A percentile compares a stretch with the other conserved stretches of the same genome.
Evolutionary conservation across 2,113 vertebrate species (phyloP).

Genomic region (Ailurus styani): DNA sequence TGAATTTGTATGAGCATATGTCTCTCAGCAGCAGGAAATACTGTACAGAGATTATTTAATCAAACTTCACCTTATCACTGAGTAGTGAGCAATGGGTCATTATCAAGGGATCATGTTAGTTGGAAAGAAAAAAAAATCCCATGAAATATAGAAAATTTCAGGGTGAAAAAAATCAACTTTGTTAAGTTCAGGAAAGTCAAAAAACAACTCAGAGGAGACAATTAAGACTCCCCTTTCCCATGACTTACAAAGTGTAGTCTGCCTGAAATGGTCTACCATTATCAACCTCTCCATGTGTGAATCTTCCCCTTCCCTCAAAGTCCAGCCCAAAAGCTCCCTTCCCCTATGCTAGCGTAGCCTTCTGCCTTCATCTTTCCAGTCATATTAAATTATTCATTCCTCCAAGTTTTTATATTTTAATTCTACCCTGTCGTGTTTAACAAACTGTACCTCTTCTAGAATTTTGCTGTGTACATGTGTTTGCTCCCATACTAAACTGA

Average conservation of each 20-base stretch:
- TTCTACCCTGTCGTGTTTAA: background rate
- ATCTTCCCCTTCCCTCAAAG: background rate
- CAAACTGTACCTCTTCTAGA: background rate
- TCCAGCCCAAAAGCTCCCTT: background rate
- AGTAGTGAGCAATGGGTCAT: background rate
- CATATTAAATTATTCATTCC: background rate
- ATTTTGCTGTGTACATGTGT: background rate
- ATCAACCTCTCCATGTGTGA: background rate
- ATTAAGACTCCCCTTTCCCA: background rate
- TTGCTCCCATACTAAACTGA: background rate
- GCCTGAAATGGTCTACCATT: rapidly evolving
- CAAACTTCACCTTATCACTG: background rate
- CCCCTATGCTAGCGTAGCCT: rapidly evolving
- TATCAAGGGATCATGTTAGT: background rate
- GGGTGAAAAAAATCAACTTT: background rate
- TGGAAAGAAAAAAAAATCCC: background rate
- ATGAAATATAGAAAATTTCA: background rate
- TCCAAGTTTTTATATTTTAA: background rate
- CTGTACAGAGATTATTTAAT: background rate
- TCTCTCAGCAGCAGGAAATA: background rate
- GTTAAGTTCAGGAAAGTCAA: background rate
- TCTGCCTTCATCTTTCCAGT: background rate
- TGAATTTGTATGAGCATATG: background rate
- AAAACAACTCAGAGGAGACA: background rate
- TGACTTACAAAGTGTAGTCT: background rate